Conservation (phyloP, 2,113 vertebrate species). For the Strix uralensis region DNA sequence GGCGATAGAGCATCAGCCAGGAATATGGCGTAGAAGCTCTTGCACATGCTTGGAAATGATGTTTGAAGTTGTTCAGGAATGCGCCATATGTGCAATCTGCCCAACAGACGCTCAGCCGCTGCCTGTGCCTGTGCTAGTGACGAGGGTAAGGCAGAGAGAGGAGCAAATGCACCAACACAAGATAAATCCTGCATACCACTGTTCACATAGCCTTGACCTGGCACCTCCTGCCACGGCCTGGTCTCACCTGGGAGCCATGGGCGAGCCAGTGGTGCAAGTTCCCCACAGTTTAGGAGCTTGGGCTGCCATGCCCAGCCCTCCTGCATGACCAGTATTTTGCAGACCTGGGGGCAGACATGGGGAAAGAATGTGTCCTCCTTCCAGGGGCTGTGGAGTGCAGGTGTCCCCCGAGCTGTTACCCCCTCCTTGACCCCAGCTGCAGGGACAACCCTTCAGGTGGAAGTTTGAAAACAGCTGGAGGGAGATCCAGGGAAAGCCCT, state of each 20-base stretch:
- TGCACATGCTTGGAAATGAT: neutral
- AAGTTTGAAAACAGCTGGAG: neutral
- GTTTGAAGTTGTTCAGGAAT: neutral
- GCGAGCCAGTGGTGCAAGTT: neutral
- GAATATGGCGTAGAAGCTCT: neutral
- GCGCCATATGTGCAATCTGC: neutral
- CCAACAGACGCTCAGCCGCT: neutral
- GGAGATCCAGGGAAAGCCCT: neutral
- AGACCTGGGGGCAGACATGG: neutral
- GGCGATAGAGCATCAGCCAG: accelerated
- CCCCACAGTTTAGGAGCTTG: neutral
- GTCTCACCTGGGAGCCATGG: neutral
- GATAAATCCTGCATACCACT: accelerated
- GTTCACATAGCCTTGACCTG: accelerated
- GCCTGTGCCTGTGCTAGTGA: accelerated
- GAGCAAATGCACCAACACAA: accelerated
- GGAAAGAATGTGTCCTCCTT: neutral
- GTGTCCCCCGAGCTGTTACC: neutral
- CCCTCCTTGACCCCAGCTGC: neutral
- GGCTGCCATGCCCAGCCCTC: neutral
- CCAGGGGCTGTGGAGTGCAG: accelerated
- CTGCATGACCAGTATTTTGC: accelerated
- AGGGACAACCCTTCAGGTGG: neutral
- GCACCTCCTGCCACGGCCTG: neutral
- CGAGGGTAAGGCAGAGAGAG: neutral